Conservation (phyloP, 2,797 vertebrate species). For the Enteromius paludinosus region DNA sequence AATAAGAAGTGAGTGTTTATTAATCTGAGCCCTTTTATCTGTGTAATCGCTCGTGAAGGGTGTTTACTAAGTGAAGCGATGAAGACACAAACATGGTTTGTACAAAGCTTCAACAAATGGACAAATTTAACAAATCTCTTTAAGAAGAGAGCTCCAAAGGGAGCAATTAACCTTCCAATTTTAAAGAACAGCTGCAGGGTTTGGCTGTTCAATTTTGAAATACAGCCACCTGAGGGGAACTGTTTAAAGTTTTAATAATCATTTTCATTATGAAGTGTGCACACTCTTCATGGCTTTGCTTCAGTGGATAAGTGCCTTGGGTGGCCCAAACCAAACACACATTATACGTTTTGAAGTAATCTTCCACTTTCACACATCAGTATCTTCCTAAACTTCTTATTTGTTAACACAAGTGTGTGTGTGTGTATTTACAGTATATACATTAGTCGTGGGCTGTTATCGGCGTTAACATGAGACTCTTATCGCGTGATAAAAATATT, state of each 20-base stretch:
- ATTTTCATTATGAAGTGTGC: slow-evolving; percentile 50
- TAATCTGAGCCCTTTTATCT: slow-evolving; percentile 27
- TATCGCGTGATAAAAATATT: too few species aligned
- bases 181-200: slow-evolving; percentile 41
- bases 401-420: neutral
- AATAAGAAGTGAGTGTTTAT: slow-evolving; percentile 24
- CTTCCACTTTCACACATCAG: neutral
- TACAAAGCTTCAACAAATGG: slow-evolving; percentile 42
- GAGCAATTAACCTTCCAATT: slow-evolving; percentile 49
- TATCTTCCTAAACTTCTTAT: neutral
- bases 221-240: slow-evolving; percentile 32
- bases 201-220: slow-evolving; percentile 43
- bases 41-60: slow-evolving; percentile 29
- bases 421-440: too few species aligned
- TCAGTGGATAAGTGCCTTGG: slow-evolving; percentile 38
- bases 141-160: slow-evolving; percentile 41
- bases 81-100: slow-evolving; percentile 27
- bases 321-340: slow-evolving; percentile 23
- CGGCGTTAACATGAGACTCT: too few species aligned
- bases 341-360: slow-evolving; percentile 17
- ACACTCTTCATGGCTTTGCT: slow-evolving; percentile 28
- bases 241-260: slow-evolving; percentile 47
- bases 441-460: too few species aligned
- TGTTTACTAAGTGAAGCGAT: slow-evolving; percentile 41
- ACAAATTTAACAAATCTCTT: slow-evolving; percentile 46